Conservation (phyloP, 2,797 vertebrate genomes). For the Lindbergichthys nudifrons region DNA sequence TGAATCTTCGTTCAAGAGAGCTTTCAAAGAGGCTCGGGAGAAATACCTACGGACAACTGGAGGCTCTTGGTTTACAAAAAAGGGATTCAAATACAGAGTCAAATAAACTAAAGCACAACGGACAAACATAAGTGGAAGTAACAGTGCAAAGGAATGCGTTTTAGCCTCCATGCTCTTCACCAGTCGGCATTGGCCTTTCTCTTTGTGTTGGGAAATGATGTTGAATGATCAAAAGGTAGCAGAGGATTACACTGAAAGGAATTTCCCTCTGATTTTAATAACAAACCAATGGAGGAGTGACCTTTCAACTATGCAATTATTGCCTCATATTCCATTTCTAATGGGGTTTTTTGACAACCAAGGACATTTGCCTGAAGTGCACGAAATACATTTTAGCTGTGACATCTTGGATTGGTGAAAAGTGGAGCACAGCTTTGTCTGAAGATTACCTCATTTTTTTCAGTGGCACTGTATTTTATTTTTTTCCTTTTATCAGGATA, state of each 20-base stretch:
- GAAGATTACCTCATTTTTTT: constrained; percentile 36
- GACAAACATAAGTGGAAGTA: constrained; percentile 15
- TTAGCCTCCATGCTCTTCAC: constrained; percentile 21
- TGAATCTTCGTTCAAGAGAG: not conserved
- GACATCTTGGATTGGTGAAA: constrained; percentile 47
- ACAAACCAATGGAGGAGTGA: constrained; percentile 52
- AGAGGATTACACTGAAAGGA: constrained; percentile 59
- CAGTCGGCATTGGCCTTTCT: not conserved
- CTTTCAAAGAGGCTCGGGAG: constrained; percentile 1
- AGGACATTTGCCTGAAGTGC: constrained; percentile 57
- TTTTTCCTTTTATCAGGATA: constrained; percentile 17
- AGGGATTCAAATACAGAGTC: constrained; percentile 2
- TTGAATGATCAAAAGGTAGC: constrained; percentile 52
- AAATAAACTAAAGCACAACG: constrained; percentile 30
- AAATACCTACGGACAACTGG: not conserved
- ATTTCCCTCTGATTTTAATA: constrained; percentile 35
- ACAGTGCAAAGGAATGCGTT: not conserved
- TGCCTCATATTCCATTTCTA: constrained; percentile 53
- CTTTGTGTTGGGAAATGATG: constrained; percentile 41
- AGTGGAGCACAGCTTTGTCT: constrained; percentile 33
- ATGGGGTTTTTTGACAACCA: constrained; percentile 65
- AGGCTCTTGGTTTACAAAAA: constrained; percentile 23
- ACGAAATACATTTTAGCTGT: constrained; percentile 47
- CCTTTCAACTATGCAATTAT: constrained; percentile 66
- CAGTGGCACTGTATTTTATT: not conserved